phyloP scores from a whole-genome alignment of 2,888 invertebrate species.

The Drosophila infuscata region DNA sequence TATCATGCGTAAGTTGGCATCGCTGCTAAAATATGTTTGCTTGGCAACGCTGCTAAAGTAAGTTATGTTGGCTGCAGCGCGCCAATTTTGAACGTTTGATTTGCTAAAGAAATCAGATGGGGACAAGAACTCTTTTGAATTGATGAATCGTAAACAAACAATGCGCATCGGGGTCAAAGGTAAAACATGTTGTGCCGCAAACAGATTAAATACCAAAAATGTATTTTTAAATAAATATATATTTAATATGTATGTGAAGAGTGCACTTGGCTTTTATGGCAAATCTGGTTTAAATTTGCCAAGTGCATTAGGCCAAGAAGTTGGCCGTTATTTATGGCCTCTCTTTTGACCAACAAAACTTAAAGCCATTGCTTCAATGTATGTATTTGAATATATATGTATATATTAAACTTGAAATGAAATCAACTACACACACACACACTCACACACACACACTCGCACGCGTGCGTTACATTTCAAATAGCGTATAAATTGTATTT shows the following conservation, averaged over 20 bases:
- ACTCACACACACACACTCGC: slow-evolving; percentile 26
- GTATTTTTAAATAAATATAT: background rate
- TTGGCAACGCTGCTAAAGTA: background rate
- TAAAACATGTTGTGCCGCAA: slow-evolving; percentile 26
- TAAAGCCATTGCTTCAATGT: slow-evolving; percentile 25
- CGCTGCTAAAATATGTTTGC: background rate
- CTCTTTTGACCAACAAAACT: slow-evolving; percentile 19
- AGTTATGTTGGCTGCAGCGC: background rate
- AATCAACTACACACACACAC: slow-evolving; percentile 32
- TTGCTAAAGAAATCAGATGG: background rate
- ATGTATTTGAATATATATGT: background rate
- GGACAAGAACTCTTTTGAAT: slow-evolving; percentile 8
- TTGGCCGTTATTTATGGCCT: slow-evolving; percentile 35
- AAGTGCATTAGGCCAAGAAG: slow-evolving; percentile 33
- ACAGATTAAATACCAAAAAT: slow-evolving; percentile 44
- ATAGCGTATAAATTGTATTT: slow-evolving; percentile 60
- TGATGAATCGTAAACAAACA: slow-evolving; percentile 19
- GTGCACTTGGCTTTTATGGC: slow-evolving; percentile 26
- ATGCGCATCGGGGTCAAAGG: slow-evolving; percentile 25
- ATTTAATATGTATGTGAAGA: background rate
- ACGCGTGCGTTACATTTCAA: slow-evolving; percentile 70
- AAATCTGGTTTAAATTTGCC: slow-evolving; percentile 18
- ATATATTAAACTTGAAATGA: slow-evolving; percentile 46
- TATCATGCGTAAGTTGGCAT: background rate
- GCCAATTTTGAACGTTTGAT: slow-evolving; percentile 25